A percentile compares a stretch with the other conserved stretches of the same genome.
Conservation (phyloP, 1,140 invertebrate genomes). For the Monomorium pharaonis region DNA sequence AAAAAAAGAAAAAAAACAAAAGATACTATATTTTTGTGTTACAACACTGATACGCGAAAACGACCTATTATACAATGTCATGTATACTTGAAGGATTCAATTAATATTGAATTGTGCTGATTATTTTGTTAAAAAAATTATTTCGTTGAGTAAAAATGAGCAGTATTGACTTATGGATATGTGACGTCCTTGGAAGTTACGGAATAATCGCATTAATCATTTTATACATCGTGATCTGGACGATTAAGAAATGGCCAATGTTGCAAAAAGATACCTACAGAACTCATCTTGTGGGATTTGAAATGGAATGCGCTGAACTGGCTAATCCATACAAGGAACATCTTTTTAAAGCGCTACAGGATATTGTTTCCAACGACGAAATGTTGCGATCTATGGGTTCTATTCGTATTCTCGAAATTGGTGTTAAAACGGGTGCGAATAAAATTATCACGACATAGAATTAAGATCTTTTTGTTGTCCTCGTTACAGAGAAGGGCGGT, state of each 20-base stretch:
- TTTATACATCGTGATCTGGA: conserved; percentile 2
- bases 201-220: conserved; percentile 65
- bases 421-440: conserved; percentile 80
- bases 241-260: conserved; percentile 74
- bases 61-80: background rate
- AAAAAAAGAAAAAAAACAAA: background rate
- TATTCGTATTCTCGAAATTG: conserved; percentile 81
- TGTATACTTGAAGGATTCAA: background rate
- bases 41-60: background rate
- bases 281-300: conserved; percentile 78
- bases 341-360: conserved; percentile 73
- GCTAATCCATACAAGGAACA: conserved; percentile 68
- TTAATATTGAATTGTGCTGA: background rate
- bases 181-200: conserved; percentile 76
- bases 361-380: conserved; percentile 71
- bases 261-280: conserved; percentile 73
- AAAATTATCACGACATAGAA: background rate
- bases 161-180: conserved; percentile 77
- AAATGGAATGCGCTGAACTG: conserved; percentile 79
- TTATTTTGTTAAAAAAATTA: background rate
- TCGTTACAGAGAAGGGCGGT: too few relatives aligned
- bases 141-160: conserved; percentile 70
- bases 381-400: conserved; percentile 69
- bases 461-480: conserved; percentile 15
- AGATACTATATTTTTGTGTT: background rate